Evolutionary conservation across 1,140 invertebrate species (phyloP), one percentile per base, ranked within the genome.

Genomic region (Bombus confusus): DNA sequence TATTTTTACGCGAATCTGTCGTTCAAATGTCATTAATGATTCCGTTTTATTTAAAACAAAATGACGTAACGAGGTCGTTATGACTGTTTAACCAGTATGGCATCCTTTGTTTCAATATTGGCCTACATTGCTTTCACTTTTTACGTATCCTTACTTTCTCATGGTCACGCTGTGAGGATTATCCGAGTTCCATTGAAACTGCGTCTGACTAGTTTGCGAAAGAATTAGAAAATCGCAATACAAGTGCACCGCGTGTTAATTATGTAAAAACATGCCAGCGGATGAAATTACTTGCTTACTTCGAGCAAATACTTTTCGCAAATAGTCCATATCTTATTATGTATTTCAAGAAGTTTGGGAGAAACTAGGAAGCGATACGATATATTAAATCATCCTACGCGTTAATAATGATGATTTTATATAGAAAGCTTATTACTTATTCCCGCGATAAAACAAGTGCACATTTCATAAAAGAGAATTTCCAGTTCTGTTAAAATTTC

Each of bases 61-160:
- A 6, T 41, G 75, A 31, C n/a, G 41, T 5, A 64, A 72, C 31
- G 37, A 8, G 9, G 41, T 22, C 9, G 22, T 31, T 13, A 47
- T 12, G 34, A 86, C 83, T 83, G 41, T 86, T 89, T 84, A 81
- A 68, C 75, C 80, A 64, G 84, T 80, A 59, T 15, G 28, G 34
- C 6, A 73, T 39, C 79, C 57, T 68, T 86, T 78, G 81, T 83
- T 86, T 69, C 84, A 73, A 86, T 89, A 90, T 90, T 86, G 88
- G 88, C 77, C 87, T 87, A 89, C 88, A 86, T 87, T 90, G 85
- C 88, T 90, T 90, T 90, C 88, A 89, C 88, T 90, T 90, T 90
- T 90, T 78, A 73, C 74, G 84, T 87, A 86, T 81, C 80, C 85
- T 83, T 90, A 86, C 88, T 90, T 90, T 90, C 88, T 83, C 88